Conservation (phyloP, 2,888 invertebrate species). For the Eledona agricola region DNA sequence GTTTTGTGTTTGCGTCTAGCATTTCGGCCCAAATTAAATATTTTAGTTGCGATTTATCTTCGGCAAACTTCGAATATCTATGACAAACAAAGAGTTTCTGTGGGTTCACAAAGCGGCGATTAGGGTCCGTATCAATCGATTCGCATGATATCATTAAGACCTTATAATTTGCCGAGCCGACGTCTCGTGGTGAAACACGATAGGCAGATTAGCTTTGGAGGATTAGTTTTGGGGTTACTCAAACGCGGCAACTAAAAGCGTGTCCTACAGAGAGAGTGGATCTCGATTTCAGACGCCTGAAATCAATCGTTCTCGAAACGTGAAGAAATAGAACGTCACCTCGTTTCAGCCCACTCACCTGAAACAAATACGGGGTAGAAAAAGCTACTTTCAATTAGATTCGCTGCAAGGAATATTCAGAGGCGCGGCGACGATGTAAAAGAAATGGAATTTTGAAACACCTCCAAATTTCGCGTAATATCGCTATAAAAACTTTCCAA, state of each 20-base stretch:
- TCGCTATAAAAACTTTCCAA: conserved; percentile 43
- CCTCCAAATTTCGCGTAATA: conserved; percentile 30
- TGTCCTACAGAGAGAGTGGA: conserved; percentile 25
- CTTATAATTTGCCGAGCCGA: conserved; percentile 35
- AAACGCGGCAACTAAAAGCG: conserved; percentile 28
- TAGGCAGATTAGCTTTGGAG: conserved; percentile 34
- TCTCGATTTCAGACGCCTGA: conserved; percentile 5
- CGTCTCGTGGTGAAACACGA: conserved; percentile 30
- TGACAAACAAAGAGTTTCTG: too few species aligned
- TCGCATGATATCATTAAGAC: conserved; percentile 25
- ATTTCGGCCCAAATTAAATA: too few species aligned
- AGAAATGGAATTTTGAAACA: conserved; percentile 23
- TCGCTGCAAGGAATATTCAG: conserved; percentile 9
- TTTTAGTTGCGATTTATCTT: too few species aligned
- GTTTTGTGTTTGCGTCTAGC: too few species aligned
- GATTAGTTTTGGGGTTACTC: conserved; percentile 39
- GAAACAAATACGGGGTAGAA: conserved; percentile 15
- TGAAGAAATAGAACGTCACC: conserved; percentile 17
- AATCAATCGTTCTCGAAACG: conserved; percentile 31
- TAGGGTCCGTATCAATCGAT: conserved; percentile 13
- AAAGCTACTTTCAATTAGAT: conserved; percentile 5
- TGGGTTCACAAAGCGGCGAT: too few species aligned
- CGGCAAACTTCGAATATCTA: too few species aligned
- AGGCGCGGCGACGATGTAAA: conserved; percentile 5
- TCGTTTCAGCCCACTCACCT: conserved; percentile 23